Conservation (phyloP, 2,797 vertebrate species). For the Onychomys arenicola region DNA sequence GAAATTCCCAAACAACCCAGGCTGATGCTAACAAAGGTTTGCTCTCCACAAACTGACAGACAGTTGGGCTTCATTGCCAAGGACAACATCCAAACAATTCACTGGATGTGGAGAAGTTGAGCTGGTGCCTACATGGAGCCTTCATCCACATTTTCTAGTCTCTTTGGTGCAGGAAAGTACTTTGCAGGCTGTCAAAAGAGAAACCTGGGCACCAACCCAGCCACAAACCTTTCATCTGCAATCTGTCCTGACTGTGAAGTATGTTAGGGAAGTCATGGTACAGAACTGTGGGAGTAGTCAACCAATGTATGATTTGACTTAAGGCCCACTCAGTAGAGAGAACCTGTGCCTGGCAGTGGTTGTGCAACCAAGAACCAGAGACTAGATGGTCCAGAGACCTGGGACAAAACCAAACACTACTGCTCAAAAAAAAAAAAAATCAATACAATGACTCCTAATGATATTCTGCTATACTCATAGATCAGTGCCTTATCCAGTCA, state of each 20-base stretch:
- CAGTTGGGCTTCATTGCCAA: not conserved
- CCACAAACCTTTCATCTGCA: not conserved
- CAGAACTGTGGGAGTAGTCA: not conserved
- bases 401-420: not conserved
- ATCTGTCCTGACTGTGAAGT: not conserved
- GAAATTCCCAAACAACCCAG: not conserved
- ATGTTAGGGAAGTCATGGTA: not conserved
- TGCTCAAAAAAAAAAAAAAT: not conserved
- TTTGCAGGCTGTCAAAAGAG: not conserved
- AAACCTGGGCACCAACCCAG: not conserved
- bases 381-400: not conserved
- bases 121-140: not conserved
- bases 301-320: not conserved
- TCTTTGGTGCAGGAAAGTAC: not conserved
- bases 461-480: not conserved
- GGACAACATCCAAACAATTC: not conserved
- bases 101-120: not conserved
- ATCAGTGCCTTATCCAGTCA: not conserved
- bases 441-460: not conserved
- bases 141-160: not conserved
- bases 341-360: not conserved
- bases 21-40: not conserved
- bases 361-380: not conserved
- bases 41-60: not conserved
- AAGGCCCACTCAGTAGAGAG: not conserved